Conservation (phyloP, 2,113 vertebrate species). For the Bos taurus region ARS-UCD2.0 NC_037345.1:49602001-49602500, state of each 20-base stretch:
- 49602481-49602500: rapidly evolving
- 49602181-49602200: background rate
- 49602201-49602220: background rate
- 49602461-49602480: background rate
- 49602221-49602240: background rate
- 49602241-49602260: background rate
- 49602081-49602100: background rate
- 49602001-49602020: background rate
- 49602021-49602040: background rate
- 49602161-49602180: background rate
- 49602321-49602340: rapidly evolving
- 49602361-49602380: background rate
- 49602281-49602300: background rate
- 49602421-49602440: background rate
- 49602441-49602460: background rate
- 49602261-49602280: background rate
- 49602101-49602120: background rate
- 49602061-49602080: background rate
- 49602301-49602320: background rate
- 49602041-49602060: background rate
- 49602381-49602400: background rate
- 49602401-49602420: rapidly evolving
- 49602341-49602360: background rate
- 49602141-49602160: too few species aligned
- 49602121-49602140: background rate